Evolutionary conservation across 1,140 invertebrate species (phyloP).

Genomic region (Drosophila littoralis): DNA sequence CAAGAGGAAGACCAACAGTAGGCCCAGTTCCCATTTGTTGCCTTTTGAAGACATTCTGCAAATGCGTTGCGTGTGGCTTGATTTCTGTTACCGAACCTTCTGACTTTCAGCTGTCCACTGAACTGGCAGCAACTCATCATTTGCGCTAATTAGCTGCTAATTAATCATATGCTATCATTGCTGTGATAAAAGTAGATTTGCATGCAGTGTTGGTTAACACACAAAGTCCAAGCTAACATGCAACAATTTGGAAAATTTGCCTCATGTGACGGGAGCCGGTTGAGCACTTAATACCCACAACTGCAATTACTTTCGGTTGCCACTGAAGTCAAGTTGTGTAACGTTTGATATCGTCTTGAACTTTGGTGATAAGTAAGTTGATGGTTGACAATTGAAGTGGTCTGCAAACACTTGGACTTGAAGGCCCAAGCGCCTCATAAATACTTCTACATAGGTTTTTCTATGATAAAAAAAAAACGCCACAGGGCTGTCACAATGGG

Average conservation of each 20-base stretch:
- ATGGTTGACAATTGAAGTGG: conserved; percentile 57
- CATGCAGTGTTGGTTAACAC: conserved; percentile 37
- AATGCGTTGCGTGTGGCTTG: conserved; percentile 39
- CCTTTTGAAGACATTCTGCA: conserved; percentile 36
- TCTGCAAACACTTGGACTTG: conserved; percentile 45
- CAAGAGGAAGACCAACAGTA: conserved; percentile 30
- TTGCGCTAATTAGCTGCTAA: conserved; percentile 37
- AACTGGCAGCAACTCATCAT: conserved; percentile 25
- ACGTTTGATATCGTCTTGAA: conserved; percentile 32
- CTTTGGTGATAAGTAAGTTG: conserved; percentile 28
- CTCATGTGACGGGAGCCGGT: conserved; percentile 20
- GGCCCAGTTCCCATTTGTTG: neutral
- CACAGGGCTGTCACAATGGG: neutral
- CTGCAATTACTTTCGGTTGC: conserved; percentile 21
- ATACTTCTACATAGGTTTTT: neutral
- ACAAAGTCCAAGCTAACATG: neutral
- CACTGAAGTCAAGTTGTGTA: conserved; percentile 29
- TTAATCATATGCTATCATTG: conserved; percentile 66
- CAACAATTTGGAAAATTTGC: neutral
- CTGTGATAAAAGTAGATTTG: conserved; percentile 20
- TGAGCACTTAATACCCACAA: conserved; percentile 29
- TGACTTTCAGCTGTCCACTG: neutral
- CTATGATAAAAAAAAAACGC: neutral
- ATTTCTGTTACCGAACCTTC: conserved; percentile 23
- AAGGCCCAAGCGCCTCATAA: conserved; percentile 6